Evolutionary conservation across 1,140 invertebrate genomes (phyloP), one percentile per base, ranked within the genome.

Genomic region (Hypothenemus hampei): DNA sequence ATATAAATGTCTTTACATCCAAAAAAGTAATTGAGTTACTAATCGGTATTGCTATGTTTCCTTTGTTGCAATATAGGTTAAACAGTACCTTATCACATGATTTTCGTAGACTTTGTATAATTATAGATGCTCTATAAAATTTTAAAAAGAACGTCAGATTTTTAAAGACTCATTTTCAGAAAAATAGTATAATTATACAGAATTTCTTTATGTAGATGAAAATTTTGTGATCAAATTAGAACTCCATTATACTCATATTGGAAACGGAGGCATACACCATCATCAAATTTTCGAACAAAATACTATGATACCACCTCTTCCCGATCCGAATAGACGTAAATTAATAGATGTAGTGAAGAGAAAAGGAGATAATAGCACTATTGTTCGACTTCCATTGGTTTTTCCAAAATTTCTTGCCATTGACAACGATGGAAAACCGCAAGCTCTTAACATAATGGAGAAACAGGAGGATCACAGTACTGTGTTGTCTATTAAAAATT

Each of bases 351-450:
- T 49, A 21, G 19, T 49, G 4, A 13, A 49, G 20, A 5, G 10
- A 21, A 13, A 45, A 45, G 16, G 0, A 6, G 15, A 15, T 15
- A 49, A 37, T 37, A 23, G 13, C 6, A 20, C 35, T 21, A 8
- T 49, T 4, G 7, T 22, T 11, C 10, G 4, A 21, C 35, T 13
- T 4, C 20, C 46, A n/a, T 15, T 49, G 18, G 23, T 49, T 13
- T 49, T 49, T 49, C 46, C 46, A 7, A 49, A 49, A 37, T 49
- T 49, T 10, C 7, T 49, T 4, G 39, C 4, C 10, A 49, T 49
- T 11, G 18, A 7, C 20, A 49, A 39, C 13, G 46, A 49, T 3
- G 33, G 26, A 23, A 23, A 18, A 18, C 46, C 46, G 1, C 6
- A 15, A 36, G 33, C 24, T 0, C 21, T 49, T 3, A n/a, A 3